Evolutionary conservation across 2,113 vertebrate species (phyloP).

Genomic region (Prolemur simus): DNA sequence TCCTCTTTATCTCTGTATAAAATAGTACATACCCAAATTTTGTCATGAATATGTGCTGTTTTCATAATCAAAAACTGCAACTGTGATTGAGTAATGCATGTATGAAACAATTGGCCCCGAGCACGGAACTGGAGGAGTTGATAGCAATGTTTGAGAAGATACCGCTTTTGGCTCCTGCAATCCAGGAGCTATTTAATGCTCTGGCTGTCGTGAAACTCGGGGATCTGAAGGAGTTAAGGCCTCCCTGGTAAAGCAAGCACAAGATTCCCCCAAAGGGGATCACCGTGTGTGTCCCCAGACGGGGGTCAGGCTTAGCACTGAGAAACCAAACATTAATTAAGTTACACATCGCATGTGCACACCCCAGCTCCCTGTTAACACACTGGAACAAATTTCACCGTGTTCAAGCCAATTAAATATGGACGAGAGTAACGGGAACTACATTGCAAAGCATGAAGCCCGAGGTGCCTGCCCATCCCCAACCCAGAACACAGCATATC

Average conservation of each 20-base stretch:
- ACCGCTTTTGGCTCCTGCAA: neutral
- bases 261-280: neutral
- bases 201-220: neutral
- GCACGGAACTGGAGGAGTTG: neutral
- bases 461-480: neutral
- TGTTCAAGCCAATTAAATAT: neutral
- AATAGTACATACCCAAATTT: neutral
- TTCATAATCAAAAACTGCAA: neutral
- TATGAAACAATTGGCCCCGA: neutral
- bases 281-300: neutral
- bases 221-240: neutral
- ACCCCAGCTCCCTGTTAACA: slow-evolving; percentile 5
- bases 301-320: neutral
- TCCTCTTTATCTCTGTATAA: neutral
- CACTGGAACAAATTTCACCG: neutral
- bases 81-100: neutral
- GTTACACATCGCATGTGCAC: neutral
- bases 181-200: neutral
- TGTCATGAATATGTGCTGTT: neutral
- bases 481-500: neutral
- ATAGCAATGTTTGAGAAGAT: neutral
- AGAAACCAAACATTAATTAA: slow-evolving; percentile 1
- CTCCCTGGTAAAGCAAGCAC: neutral
- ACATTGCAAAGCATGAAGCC: neutral
- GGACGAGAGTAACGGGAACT: neutral